Conservation (phyloP, 2,113 vertebrate species). For the Phaetusa simplex region DNA sequence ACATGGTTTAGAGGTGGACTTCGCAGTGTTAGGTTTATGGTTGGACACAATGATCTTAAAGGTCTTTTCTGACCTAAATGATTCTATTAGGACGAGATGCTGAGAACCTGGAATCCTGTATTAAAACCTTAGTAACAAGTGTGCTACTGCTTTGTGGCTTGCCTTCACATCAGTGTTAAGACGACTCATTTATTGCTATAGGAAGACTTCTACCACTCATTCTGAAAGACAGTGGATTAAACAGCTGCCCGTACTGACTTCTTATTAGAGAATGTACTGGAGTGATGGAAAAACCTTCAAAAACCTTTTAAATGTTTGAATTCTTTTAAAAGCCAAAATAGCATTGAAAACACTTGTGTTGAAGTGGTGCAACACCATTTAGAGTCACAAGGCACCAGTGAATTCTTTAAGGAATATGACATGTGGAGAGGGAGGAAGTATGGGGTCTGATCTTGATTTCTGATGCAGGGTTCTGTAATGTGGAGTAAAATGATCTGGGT, state of each 20-base stretch:
- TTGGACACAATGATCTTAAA: neutral
- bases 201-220: neutral
- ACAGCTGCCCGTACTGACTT: neutral
- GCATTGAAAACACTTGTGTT: neutral
- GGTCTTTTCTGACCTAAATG: neutral
- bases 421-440: neutral
- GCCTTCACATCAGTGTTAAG: neutral
- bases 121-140: neutral
- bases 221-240: neutral
- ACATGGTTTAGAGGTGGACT: neutral
- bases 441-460: neutral
- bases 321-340: neutral
- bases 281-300: neutral
- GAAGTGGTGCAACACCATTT: neutral
- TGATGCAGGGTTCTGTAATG: neutral
- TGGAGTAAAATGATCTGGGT: neutral
- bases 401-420: neutral
- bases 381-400: neutral
- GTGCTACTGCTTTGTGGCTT: neutral
- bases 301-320: neutral
- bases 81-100: neutral
- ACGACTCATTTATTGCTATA: neutral
- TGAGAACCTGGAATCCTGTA: neutral
- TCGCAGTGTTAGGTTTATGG: neutral
- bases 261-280: neutral